These are phyloP conservation scores for Percina caprodes DNA, from an alignment of 2,113 vertebrate species.

Conservation along the genomic window DNA sequence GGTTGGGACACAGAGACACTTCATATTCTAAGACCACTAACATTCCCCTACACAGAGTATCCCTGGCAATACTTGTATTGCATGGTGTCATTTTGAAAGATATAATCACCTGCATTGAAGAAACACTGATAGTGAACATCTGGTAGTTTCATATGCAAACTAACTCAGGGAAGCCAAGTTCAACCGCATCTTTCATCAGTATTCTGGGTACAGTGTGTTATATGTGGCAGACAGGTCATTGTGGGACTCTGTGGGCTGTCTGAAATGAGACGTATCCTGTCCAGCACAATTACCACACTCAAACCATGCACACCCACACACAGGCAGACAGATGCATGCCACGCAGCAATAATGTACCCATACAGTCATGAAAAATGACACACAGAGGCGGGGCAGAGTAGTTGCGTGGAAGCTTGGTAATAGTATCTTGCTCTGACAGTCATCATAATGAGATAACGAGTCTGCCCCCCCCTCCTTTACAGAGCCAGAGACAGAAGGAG, in stretches of 20 bases:
- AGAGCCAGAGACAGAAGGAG: slow-evolving; percentile 47
- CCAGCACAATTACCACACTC: slow-evolving; percentile 6
- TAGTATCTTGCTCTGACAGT: slow-evolving; percentile 62
- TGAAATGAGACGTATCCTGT: slow-evolving; percentile 1
- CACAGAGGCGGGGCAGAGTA: slow-evolving; percentile 9
- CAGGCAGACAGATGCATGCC: background rate
- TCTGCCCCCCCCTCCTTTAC: slow-evolving; percentile 5
- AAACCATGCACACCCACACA: background rate
- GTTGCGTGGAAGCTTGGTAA: slow-evolving; percentile 50
- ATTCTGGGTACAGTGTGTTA: slow-evolving; percentile 7
- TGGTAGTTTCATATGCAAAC: background rate
- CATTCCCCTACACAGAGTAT: background rate
- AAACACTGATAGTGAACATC: slow-evolving; percentile 1
- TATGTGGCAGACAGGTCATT: slow-evolving; percentile 12
- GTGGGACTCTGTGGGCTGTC: slow-evolving; percentile 2
- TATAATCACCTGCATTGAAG: background rate
- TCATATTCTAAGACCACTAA: background rate
- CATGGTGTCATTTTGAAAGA: background rate
- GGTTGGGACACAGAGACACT: too few species aligned
- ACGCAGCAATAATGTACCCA: slow-evolving; percentile 2
- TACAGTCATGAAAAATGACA: slow-evolving; percentile 10
- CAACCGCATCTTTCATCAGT: background rate
- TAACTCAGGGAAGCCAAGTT: too few species aligned
- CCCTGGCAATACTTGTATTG: background rate
- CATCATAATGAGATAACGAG: slow-evolving; percentile 73